Evolutionary conservation across 2,113 vertebrate genomes (phyloP), one percentile per base, ranked within the genome.

Genomic region (Pygoscelis antarcticus): DNA sequence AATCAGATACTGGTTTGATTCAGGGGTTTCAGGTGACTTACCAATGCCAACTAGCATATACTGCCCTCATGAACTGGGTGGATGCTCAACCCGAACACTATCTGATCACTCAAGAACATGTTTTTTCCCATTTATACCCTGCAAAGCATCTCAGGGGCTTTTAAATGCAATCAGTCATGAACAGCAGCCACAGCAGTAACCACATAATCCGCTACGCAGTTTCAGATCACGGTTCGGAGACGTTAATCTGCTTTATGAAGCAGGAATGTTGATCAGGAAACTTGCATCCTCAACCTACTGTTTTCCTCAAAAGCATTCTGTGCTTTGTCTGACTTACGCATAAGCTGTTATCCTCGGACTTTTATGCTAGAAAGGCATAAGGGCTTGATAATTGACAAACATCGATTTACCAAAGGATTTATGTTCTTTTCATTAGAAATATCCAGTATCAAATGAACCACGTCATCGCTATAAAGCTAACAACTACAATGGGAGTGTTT

Each of bases 401-500:
- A 44, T 4, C 36, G 18, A 30, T 61, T 68, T 34, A 52, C 12
- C 9, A 10, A 64, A 71, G 3, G 18, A 47, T 66, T 89, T 51
- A 4, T 14, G 3, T 46, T 46, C 25, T 44, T 42, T 29, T n/a
- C 15, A 1, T 27, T 10, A 21, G 60, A 81, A 83, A 77, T 46
- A 82, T 3, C 46, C 6, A 0, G 6, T 15, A 51, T 27, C 13
- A 23, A 54, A 57, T 3, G 13, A 71, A 40, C 8, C 6, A 7
- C 1, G 5, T 7, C 44, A 10, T 5, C 1, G 0, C 40, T 52
- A 38, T 7, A 42, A 80, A 68, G 55, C 62, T 89, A 58, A 38
- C 15, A 62, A 4, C 11, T 23, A 1, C 1, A 38, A 29, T 0
- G 4, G 40, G 34, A 34, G 3, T 1, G 16, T 29, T 90, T 61